These are phyloP conservation scores for Tragelaphus imberbis DNA, from an alignment of 2,113 vertebrate genomes.

Conservation along the genomic window DNA sequence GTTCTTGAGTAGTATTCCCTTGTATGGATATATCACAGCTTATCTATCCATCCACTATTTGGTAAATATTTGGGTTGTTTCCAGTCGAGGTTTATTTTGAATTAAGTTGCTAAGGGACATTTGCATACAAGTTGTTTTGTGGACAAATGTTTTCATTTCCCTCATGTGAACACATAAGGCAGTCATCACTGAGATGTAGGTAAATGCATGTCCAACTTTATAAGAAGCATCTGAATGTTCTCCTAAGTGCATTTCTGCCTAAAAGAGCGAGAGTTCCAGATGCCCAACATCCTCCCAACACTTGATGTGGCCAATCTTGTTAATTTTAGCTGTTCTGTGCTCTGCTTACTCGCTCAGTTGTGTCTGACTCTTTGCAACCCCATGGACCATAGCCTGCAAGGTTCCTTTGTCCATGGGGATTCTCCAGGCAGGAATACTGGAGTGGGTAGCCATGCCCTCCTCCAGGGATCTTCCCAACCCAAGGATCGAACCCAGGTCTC, in stretches of 20 bases:
- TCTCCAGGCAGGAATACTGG: not conserved
- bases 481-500: not conserved
- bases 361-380: not conserved
- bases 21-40: not conserved
- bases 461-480: not conserved
- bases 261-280: not conserved
- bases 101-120: not conserved
- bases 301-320: too few species aligned
- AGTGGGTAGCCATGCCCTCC: not conserved
- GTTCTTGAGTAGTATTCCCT: accelerated
- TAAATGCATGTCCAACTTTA: not conserved
- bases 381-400: not conserved
- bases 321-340: not conserved
- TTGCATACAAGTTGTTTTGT: not conserved
- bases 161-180: not conserved
- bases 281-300: not conserved
- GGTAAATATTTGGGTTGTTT: not conserved
- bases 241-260: not conserved
- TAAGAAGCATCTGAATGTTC: not conserved
- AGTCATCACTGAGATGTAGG: not conserved
- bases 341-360: not conserved
- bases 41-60: not conserved
- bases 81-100: not conserved
- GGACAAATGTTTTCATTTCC: not conserved
- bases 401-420: not conserved